phyloP scores from a whole-genome alignment of 2,113 vertebrate species.

The Coracopsis vasa region DNA sequence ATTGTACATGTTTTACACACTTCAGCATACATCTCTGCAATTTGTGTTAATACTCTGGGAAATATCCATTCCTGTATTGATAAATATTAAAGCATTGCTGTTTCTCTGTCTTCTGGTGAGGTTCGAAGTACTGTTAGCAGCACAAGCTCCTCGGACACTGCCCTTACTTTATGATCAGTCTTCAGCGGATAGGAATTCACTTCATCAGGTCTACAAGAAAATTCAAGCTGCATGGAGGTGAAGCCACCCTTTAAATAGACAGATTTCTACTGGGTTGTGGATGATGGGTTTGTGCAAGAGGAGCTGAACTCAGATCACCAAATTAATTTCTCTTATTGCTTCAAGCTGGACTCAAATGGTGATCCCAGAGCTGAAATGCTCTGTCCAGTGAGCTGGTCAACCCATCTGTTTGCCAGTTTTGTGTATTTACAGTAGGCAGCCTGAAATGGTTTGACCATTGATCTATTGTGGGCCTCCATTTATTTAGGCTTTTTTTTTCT shows the following conservation, averaged over 20 bases:
- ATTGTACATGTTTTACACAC: neutral
- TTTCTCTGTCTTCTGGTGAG: neutral
- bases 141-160: neutral
- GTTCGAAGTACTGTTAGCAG: neutral
- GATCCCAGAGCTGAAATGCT: neutral
- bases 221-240: neutral
- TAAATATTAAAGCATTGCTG: slow-evolving; percentile 20
- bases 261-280: neutral
- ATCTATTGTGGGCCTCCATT: neutral
- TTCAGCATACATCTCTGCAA: neutral
- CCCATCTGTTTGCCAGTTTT: neutral
- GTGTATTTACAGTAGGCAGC: neutral
- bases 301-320: neutral
- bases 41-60: neutral
- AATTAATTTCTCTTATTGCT: neutral
- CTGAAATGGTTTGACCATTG: neutral
- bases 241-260: neutral
- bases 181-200: neutral
- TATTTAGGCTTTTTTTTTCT: neutral
- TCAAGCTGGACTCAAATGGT: neutral
- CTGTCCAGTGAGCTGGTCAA: neutral
- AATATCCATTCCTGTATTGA: neutral
- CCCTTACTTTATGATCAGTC: neutral
- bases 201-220: neutral
- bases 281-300: neutral